Evolutionary conservation across 2,113 vertebrate species (phyloP).

Genomic region (Ploceus nigricollis): DNA sequence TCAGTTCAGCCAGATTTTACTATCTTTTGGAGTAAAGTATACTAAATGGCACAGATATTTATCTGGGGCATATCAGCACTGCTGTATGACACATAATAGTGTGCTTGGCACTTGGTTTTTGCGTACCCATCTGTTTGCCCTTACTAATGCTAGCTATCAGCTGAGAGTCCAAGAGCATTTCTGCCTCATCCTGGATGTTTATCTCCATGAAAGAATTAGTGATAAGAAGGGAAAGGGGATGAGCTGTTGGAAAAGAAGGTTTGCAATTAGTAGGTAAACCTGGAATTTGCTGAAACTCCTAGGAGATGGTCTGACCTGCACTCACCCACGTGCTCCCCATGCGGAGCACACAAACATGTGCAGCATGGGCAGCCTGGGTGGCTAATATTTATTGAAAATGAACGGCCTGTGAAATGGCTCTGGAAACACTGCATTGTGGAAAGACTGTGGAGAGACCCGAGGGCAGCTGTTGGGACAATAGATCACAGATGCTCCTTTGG

Average conservation of each 20-base stretch:
- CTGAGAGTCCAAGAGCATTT: background rate
- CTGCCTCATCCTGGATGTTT: background rate
- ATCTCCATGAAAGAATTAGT: background rate
- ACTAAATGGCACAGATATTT: background rate
- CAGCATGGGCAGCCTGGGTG: background rate
- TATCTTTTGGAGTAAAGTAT: background rate
- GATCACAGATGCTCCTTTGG: background rate
- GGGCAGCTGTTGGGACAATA: background rate
- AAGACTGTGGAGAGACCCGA: background rate
- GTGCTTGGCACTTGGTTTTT: background rate
- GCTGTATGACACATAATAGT: background rate
- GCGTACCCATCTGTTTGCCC: background rate
- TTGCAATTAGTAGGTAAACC: background rate
- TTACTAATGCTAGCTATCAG: background rate
- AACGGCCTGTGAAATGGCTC: slow-evolving; percentile 43
- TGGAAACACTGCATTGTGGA: slow-evolving; percentile 28
- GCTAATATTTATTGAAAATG: slow-evolving; percentile 30
- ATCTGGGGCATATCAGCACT: background rate
- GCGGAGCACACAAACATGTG: background rate
- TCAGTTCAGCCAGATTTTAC: background rate
- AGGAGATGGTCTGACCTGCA: background rate
- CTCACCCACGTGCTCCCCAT: accelerated
- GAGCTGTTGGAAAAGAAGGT: background rate
- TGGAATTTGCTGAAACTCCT: background rate
- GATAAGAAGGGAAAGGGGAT: background rate